These are phyloP conservation scores for Chloebia gouldiae DNA, from an alignment of 2,113 vertebrate species.

Conservation along the genomic window DNA sequence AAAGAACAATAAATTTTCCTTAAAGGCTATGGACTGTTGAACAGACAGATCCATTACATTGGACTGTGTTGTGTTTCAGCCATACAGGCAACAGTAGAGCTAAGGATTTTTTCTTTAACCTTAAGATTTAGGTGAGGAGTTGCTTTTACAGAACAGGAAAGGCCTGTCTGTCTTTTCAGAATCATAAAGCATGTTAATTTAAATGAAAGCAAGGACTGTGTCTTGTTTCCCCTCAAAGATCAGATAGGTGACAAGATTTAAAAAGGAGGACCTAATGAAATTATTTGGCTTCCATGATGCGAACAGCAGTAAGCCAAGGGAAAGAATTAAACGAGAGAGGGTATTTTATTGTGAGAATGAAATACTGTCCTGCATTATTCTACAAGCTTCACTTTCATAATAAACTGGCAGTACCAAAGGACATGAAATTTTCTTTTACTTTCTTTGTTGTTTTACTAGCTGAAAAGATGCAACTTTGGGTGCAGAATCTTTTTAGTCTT, in stretches of 20 bases:
- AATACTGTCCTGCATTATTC: neutral
- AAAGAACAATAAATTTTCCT: neutral
- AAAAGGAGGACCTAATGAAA: neutral
- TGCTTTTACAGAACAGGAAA: neutral
- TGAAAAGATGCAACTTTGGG: neutral
- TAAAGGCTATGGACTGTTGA: neutral
- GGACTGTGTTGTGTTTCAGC: neutral
- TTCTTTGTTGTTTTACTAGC: neutral
- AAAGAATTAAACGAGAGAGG: neutral
- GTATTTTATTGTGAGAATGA: neutral
- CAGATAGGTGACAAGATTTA: neutral
- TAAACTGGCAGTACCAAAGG: neutral
- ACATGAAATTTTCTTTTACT: neutral
- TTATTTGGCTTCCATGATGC: neutral
- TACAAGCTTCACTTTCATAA: neutral
- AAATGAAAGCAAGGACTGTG: neutral
- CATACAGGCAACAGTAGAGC: neutral
- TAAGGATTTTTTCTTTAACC: neutral
- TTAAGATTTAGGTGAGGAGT: neutral
- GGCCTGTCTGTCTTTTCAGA: neutral
- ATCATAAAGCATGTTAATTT: neutral
- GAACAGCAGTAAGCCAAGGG: neutral
- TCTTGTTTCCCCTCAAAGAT: neutral
- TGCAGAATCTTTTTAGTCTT: neutral
- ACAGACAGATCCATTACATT: neutral